Base-by-base conservation (phyloP, 2,113 vertebrate species). In the Melanotaenia duboulayi region DNA sequence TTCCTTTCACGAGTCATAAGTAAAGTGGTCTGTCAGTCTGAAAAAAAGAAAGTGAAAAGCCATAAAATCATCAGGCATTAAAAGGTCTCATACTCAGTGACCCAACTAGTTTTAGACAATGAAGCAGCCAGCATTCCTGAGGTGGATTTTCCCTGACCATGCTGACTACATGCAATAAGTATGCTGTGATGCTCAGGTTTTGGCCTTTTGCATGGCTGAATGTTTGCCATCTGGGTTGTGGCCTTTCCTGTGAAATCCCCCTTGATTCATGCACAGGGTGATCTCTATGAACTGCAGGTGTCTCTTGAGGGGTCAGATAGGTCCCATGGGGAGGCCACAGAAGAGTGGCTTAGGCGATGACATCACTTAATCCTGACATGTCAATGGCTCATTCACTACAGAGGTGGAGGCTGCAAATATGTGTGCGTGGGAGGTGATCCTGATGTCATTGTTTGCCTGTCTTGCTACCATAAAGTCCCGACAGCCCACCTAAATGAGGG, bases 241-340 rank as follows among this genome's bases (percentile, higher is more conserved):
- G 44, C 39, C 72, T 65, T 81, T 78, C 67, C 74, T 71, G 49
- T 79, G 51, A 73, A 73, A 14, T 42, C 62, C 58, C 69, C 50
- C 32, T 35, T 13, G 48, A 66, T 52, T 44, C n/a, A 0, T 66
- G 58, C 55, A 65, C 63, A 65, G 22, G 55, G 48, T 40, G 69
- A 57, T 87, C 80, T 86, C 84, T 83, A 61, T 83, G 83, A 76
- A 77, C 54, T 86, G 81, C 87, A 91, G 91, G 90, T 92, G 91
- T 67, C 74, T 87, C 75, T 76, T 59, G 40, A 57, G 70, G 76
- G 86, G 85, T 83, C 83, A 73, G 19, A n/a, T 61, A 49, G 77
- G 72, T 80, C 84, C 78, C 79, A 22, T 28, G 71, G 82, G 82
- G 81, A 74, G 40, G 74, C 79, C 77, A 57, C 60, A 76, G 35